Evolutionary conservation across 2,113 vertebrate species (phyloP), one percentile per base, ranked within the genome.

Genomic region (Paramormyrops kingsleyae): DNA sequence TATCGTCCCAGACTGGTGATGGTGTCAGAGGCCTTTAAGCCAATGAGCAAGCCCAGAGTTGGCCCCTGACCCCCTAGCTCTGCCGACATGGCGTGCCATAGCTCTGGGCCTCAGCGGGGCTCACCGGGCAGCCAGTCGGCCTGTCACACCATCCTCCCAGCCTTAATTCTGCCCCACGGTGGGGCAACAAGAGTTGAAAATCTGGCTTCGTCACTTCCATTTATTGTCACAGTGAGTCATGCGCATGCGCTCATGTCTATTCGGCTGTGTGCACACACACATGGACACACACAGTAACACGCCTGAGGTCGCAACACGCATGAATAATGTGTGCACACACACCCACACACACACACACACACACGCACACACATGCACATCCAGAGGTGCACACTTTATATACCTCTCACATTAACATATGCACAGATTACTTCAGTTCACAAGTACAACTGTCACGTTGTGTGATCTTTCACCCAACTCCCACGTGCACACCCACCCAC

Each of bases 401-500:
- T 85, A 19, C n/a, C 44, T 3, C 46, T 27, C 6, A 47, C 10
- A n/a, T 47, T 85, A 47, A 13, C 47, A n/a, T 42, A 49, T 5
- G n/a, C 83, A 85, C 44, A 49, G 39, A 85, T 85, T 12, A 85
- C 83, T 27, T 49, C 10, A 44, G 49, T 85, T 49, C 83, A 85
- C 8, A 46, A 85, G 83, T 47, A 49, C 42, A 85, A 21, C 24
- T 85, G 83, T 49, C 42, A 50, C 24, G 46, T 46, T 27, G 42
- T 31, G 47, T 89, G 66, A 50, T 4, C 74, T 27, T 89, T 46
- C 83, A 90, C 83, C 62, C 46, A 70, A 44, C 53, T 44, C 44
- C 83, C 59, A 59, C 24, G 17, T 35, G 74, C 52, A n/a, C 89
- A 74, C 35, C 66, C 70, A 88, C 89, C 62, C 77, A 88, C 90